These are phyloP conservation scores for Melanargia galathea DNA, from an alignment of 2,888 invertebrate species.

Conservation along the genomic window DNA sequence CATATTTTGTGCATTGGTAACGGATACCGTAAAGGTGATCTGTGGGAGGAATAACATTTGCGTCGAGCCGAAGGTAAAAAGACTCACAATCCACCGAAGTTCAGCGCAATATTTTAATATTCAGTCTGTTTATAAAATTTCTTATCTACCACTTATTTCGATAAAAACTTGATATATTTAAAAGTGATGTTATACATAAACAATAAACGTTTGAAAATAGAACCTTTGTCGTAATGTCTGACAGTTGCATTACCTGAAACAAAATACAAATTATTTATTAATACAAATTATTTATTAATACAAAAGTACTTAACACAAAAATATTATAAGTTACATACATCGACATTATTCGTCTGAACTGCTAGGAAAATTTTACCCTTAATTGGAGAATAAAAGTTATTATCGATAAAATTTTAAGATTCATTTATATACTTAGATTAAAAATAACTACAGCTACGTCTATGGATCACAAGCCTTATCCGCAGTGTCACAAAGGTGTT, in stretches of 20 bases:
- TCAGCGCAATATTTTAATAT: not conserved
- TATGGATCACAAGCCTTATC: conserved; percentile 18
- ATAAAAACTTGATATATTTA: no score
- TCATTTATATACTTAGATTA: no score
- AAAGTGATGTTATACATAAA: no score
- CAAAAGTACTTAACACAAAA: not conserved
- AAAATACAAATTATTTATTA: not conserved
- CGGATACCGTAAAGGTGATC: conserved; percentile 43
- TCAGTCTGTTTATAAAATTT: no score
- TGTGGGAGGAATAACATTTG: conserved; percentile 47
- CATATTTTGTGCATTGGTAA: conserved; percentile 52
- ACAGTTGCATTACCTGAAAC: conserved; percentile 6
- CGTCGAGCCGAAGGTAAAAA: conserved; percentile 44
- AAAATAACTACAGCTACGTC: not conserved
- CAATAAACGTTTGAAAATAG: not conserved
- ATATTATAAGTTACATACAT: no score
- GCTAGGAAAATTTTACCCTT: no score
- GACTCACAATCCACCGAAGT: conserved; percentile 21
- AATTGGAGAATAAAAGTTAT: no score
- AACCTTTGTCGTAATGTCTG: not conserved
- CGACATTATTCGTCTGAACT: no score
- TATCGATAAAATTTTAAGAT: no score
- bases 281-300: no score
- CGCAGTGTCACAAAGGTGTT: conserved; percentile 51
- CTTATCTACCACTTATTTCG: no score